These are phyloP conservation scores for Tipula confusa DNA, from an alignment of 2,888 invertebrate species.

Conservation along the genomic window DNA sequence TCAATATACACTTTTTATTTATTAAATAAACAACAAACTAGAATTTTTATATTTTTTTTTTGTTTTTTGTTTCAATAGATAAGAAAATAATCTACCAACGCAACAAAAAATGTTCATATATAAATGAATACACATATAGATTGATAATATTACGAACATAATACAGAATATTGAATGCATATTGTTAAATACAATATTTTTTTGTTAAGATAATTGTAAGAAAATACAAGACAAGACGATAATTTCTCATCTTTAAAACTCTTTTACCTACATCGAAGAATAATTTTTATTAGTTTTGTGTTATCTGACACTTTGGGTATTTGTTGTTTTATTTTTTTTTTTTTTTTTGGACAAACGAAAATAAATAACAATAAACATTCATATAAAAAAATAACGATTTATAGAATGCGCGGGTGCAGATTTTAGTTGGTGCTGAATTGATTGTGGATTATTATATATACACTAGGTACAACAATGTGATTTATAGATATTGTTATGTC, in stretches of 20 bases:
- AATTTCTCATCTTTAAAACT: constrained; percentile 25
- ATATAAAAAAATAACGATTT: background rate
- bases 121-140: background rate
- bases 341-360: background rate
- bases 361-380: constrained; percentile 3
- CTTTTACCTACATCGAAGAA: constrained; percentile 25
- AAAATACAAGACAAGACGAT: constrained; percentile 20
- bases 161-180: constrained; percentile 12
- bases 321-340: background rate
- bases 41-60: too few species aligned
- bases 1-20: constrained; percentile 15
- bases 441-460: background rate
- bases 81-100: constrained; percentile 25
- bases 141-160: constrained; percentile 20
- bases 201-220: constrained; percentile 25
- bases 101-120: background rate
- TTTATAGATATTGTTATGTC: too few species aligned
- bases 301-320: constrained; percentile 16
- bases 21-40: constrained; percentile 9
- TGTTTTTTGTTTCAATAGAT: background rate
- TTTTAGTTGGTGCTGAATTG: background rate
- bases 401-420: constrained; percentile 7
- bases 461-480: background rate
- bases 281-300: constrained; percentile 9
- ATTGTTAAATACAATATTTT: background rate